Base-by-base conservation (phyloP, 1,140 invertebrate genomes). In the Hesperophylax magnus region DNA sequence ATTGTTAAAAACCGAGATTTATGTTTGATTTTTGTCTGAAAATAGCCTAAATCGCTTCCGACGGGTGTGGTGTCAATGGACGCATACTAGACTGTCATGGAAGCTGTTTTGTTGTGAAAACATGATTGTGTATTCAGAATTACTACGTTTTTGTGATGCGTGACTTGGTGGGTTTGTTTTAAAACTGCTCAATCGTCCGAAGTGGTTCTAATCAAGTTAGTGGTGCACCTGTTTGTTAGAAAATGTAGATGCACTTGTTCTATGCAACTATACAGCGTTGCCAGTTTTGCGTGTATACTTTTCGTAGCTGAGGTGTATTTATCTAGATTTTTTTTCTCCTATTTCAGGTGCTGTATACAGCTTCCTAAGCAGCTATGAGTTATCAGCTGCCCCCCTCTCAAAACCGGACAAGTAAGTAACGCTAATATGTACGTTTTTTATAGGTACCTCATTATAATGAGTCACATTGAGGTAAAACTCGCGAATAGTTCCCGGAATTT, bases 371-470 rank as follows among this genome's bases (percentile, higher is more conserved):
- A 89, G 88, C 89, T 91, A 95, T 95, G 93, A 95, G 94, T 92
- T 95, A 95, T 91, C 93, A 93, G 91, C 94, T 95, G 92, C 92
- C 93, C 86, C 91, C 92, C 67, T 92, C 93, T 85, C 94, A 95
- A 88, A 94, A 93, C 85, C 92, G 94, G 88, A 93, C 93, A 86
- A 94, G 94, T 95, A 91, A 94, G 94, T 94, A 85, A 84, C 78
- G 74, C 17, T 80, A 24, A 79, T 3, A 76, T 34, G 0, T n/a
- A 53, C 61, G 4, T 47, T 67, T 72, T 65, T 56, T 72, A 17
- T 53, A 63, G 15, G 39, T 47, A 47, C 39, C 39, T 47, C 11
- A 14, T 47, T 47, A 47, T 47, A 27, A 78, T 81, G 80, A 81
- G 67, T 81, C 80, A 81, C 67, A 11, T 74, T 77, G 52, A 81